Conservation (phyloP, 2,797 vertebrate species). For the Acipenser transmontanus region DNA sequence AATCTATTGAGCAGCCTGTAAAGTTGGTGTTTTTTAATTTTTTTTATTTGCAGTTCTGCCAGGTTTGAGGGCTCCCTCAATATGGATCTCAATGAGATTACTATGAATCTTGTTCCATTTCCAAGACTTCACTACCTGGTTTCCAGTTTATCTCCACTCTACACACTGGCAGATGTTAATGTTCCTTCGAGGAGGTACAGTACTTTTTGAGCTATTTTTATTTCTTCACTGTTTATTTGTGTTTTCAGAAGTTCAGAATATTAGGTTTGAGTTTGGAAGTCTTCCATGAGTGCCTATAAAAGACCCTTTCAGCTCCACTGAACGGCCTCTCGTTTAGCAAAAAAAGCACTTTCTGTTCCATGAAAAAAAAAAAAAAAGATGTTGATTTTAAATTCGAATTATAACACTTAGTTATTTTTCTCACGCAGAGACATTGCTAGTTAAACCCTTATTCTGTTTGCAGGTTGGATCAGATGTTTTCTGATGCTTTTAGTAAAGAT, state of each 20-base stretch:
- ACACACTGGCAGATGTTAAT: conserved; percentile 78
- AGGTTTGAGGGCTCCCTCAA: conserved; percentile 94
- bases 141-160: conserved; percentile 87
- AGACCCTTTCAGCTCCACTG: background rate
- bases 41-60: conserved; percentile 67
- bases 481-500: conserved; percentile 89
- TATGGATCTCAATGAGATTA: conserved; percentile 95
- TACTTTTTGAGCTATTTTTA: conserved; percentile 17
- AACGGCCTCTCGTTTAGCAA: background rate
- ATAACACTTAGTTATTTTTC: background rate
- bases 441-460: no score
- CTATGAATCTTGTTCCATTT: conserved; percentile 94
- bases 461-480: conserved; percentile 96
- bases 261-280: conserved; percentile 12
- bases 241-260: conserved; percentile 4
- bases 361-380: no score
- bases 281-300: background rate
- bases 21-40: background rate
- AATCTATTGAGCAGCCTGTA: background rate
- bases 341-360: background rate
- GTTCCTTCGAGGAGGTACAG: conserved; percentile 77
- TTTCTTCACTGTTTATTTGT: conserved; percentile 19
- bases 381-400: no score
- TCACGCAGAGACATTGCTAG: no score
- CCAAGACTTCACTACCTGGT: conserved; percentile 87